Conservation (phyloP, 2,797 vertebrate genomes). For the Hephaestus fuliginosus region DNA sequence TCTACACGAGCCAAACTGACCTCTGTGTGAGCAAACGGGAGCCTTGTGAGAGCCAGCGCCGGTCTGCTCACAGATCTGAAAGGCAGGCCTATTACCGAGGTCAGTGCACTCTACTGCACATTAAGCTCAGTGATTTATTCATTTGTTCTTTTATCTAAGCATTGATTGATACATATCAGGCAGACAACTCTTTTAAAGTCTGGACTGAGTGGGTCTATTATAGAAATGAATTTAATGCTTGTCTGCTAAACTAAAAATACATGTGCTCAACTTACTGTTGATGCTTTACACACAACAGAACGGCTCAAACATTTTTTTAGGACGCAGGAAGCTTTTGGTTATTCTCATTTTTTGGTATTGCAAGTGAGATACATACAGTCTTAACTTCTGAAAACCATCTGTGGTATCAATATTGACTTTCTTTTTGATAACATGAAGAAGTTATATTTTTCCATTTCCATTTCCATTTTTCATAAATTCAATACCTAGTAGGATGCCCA, state of each 20-base stretch:
- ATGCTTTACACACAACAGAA: not conserved
- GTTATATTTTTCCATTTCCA: no score
- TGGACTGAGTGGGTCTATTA: not conserved
- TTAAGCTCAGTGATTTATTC: constrained; percentile 27
- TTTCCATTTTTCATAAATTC: not conserved
- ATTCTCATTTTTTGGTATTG: not conserved
- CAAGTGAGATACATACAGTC: not conserved
- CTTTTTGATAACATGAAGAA: not conserved
- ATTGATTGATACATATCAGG: constrained; percentile 26
- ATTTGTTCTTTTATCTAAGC: constrained; percentile 11
- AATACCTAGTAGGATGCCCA: not conserved
- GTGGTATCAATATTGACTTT: not conserved
- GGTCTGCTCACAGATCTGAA: not conserved
- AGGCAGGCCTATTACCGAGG: constrained; percentile 6
- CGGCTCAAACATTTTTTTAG: not conserved
- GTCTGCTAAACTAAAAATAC: constrained; percentile 17
- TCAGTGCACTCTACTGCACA: constrained; percentile 24
- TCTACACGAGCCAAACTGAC: not conserved
- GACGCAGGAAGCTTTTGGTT: not conserved
- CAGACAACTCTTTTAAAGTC: constrained; percentile 11
- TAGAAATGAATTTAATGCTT: constrained; percentile 14
- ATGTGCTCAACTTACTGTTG: not conserved
- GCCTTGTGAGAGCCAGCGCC: not conserved
- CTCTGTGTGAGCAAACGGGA: constrained; percentile 2
- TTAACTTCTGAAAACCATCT: not conserved